phyloP scores from a whole-genome alignment of 1,140 invertebrate genomes.

The silkworm (Bombyx mori) region DNA sequence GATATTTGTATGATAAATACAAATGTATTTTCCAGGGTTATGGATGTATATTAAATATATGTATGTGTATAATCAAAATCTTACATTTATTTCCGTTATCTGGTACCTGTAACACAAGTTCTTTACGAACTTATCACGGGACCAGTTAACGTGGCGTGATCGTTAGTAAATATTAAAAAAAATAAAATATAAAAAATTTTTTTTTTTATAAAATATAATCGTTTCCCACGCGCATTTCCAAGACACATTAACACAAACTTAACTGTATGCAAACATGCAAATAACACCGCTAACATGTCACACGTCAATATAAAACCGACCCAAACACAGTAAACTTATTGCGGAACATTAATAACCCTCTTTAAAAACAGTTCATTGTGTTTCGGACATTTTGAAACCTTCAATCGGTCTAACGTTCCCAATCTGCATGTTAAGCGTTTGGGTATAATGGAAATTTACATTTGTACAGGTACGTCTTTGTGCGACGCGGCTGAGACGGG shows the following conservation, averaged over 20 bases:
- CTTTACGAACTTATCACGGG: too few relatives aligned
- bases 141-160: too few relatives aligned
- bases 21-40: too few relatives aligned
- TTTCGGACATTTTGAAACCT: conserved; percentile 44
- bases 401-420: conserved; percentile 42
- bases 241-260: not conserved
- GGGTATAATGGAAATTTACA: conserved; percentile 60
- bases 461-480: conserved; percentile 53
- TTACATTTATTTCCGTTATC: too few relatives aligned
- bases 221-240: too few relatives aligned
- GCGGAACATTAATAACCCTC: not conserved
- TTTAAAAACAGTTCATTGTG: conserved; percentile 24
- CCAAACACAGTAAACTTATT: not conserved
- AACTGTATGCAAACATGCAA: not conserved
- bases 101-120: too few relatives aligned
- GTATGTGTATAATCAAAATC: too few relatives aligned
- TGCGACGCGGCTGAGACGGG: conserved; percentile 34
- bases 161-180: too few relatives aligned
- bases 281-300: not conserved
- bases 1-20: too few relatives aligned
- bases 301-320: not conserved
- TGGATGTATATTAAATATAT: too few relatives aligned
- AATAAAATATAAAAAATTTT: too few relatives aligned
- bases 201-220: too few relatives aligned
- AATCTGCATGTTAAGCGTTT: conserved; percentile 61